Base-by-base conservation (phyloP, 2,888 invertebrate species). In the Galerucella nymphaeae region DNA sequence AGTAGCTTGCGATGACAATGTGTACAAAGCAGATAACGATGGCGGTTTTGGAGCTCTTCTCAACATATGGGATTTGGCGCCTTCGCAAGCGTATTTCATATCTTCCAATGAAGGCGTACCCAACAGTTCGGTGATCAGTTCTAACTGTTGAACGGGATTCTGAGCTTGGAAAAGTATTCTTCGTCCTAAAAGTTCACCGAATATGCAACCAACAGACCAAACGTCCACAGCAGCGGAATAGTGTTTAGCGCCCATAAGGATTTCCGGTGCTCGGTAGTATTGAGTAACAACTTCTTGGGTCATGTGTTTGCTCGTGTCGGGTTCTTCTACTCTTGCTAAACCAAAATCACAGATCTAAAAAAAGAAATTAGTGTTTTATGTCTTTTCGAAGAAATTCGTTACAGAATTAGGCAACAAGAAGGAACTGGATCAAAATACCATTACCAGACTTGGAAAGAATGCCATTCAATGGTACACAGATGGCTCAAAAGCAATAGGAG, bases 261-360 rank as follows among this genome's bases (percentile, higher is more conserved):
- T 96, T 89, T 99, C 99, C 0, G 99, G 99, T 23, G 99, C 98
- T 78, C 99, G 92, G 89, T 99, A 99, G 89, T 99, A 99, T 89
- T 99, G 99, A 79, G 99, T 99, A 76, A 99, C 99, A 76, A 99
- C 99, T 88, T 99, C 99, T 88, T 99, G 99, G 48, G 99, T 99
- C 99, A 99, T 99, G 87, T 96, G 94, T 87, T 95, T 94, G 83
- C 92, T 92, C 83, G 94, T 93, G 85, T 97, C 96, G 1, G 96
- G 96, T 85, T 99, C 99, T 88, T 98, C 98, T 75, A 99, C 97
- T 79, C 99, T 91, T 55, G 99, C 99, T 86, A 99, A 89, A 38
- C 99, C 99, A 88, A 99, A 99, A 90, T 99, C 99, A 90, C 99
- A 99, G 88, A 99, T 99, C 94, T 94, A 83, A 23, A 81, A 80